Percentiles rank a stretch among this genome's conserved stretches.
phyloP scores from a whole-genome alignment of 2,113 vertebrate species.

The Catharus minimus region DNA sequence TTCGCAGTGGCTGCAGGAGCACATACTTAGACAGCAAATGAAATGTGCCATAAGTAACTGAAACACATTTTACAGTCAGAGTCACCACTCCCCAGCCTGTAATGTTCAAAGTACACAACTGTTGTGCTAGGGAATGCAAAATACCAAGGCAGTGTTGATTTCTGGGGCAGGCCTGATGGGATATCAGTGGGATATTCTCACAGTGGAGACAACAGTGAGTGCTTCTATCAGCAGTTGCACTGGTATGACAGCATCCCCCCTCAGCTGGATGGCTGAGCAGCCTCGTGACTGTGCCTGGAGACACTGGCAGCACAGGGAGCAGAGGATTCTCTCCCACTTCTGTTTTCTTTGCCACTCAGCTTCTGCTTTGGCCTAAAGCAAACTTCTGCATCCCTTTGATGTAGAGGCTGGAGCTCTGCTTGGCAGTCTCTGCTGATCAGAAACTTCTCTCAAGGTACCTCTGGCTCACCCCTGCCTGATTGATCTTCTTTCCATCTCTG shows the following conservation, averaged over 20 bases:
- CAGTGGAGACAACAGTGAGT: background rate
- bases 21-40: background rate
- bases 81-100: background rate
- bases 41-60: background rate
- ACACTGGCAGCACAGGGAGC: background rate
- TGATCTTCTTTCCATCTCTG: background rate
- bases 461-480: background rate
- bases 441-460: background rate
- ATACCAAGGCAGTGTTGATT: background rate
- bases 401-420: background rate
- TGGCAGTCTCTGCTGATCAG: background rate
- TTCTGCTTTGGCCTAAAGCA: constrained; percentile 2
- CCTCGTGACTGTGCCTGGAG: background rate
- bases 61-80: background rate
- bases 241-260: background rate
- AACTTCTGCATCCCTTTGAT: background rate
- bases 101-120: background rate
- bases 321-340: background rate
- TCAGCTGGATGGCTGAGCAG: background rate
- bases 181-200: background rate
- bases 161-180: background rate
- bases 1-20: background rate
- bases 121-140: background rate
- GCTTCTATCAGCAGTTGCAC: background rate
- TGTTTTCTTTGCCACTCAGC: background rate